Percentiles rank a stretch among this genome's conserved stretches.
phyloP scores from a whole-genome alignment of 1,140 invertebrate genomes.

The Akabosia matsudoensis region DNA sequence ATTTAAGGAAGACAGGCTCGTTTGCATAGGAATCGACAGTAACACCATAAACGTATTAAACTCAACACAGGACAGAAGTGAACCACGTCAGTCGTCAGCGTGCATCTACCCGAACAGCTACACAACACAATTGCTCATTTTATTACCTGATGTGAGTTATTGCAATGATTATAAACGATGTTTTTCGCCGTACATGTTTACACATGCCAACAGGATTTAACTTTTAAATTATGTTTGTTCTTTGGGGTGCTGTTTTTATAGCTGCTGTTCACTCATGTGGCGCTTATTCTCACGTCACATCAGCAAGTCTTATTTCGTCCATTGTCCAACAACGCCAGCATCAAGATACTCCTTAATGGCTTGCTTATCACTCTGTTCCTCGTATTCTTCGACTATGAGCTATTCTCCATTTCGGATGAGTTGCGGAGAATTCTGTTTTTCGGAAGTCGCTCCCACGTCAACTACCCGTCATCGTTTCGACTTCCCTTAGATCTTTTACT shows the following conservation, averaged over 20 bases:
- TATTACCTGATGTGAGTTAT: conserved; percentile 15
- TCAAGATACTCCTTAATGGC: neutral
- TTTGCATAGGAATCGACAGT: neutral
- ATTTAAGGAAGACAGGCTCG: neutral
- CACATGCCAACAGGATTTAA: too few relatives aligned
- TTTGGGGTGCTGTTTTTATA: too few relatives aligned
- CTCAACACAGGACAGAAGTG: neutral
- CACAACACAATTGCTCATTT: conserved; percentile 17
- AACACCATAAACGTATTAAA: neutral
- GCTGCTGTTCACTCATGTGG: conserved; percentile 9
- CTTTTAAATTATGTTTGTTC: too few relatives aligned
- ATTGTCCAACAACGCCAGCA: neutral
- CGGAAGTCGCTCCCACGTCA: conserved; percentile 7
- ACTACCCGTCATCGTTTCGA: conserved; percentile 2
- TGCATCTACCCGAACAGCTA: neutral
- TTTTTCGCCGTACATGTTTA: too few relatives aligned
- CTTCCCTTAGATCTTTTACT: conserved; percentile 57
- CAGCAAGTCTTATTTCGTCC: conserved; percentile 4
- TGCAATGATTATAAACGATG: too few relatives aligned
- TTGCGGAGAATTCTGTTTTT: conserved; percentile 15
- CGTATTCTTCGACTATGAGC: neutral
- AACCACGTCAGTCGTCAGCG: neutral
- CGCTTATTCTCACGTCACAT: neutral
- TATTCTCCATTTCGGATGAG: conserved; percentile 7
- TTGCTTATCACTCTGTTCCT: neutral